Evolutionary conservation across 2,797 vertebrate species (phyloP), one percentile per base, ranked within the genome.

Genomic region (Australoheros facetus): DNA sequence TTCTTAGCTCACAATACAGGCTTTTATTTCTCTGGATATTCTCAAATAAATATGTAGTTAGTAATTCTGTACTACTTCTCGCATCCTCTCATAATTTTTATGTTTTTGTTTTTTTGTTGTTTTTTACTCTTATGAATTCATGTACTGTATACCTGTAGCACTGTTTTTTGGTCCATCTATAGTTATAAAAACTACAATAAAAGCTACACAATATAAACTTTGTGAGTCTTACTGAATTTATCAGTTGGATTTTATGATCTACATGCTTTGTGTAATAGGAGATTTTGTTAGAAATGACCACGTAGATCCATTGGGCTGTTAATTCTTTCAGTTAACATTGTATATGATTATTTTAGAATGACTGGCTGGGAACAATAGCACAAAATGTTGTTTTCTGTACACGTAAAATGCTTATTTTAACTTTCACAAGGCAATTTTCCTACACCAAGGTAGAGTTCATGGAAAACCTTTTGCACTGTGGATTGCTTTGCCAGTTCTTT

Each of bases 161-260:
- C 57, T 79, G 79, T 91, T 87, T 87, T 32, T 85, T 80, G 70
- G 74, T 90, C 80, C 70, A 82, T 86, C 73, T 55, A 75, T 70
- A 89, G 79, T 86, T 64, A 26, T 79, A 56, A 79, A 79, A 85
- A 81, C 86, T 23, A 80, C 72, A 94, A 94, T 94, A 94, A 95
- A 94, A 71, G 7, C 75, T 78, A 89, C 78, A 83, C 55, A 86
- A 58, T 56, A 2, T 28, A n/a, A 39, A 39, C 42, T 73, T 62
- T 34, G 58, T 51, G 28, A 64, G 54, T 75, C 23, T 80, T 80
- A 78, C 59, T 69, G 81, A 54, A 77, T 12, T 78, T 73, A 26
- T 82, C n/a, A 45, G 85, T 81, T 70, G 45, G 45, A 34, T 21
- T 74, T 70, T 21, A 55, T 62, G 7, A 23, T n/a, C 30, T 42